These are phyloP conservation scores for Myotis yumanensis DNA, from an alignment of 2,113 vertebrate species.

Conservation along the genomic window DNA sequence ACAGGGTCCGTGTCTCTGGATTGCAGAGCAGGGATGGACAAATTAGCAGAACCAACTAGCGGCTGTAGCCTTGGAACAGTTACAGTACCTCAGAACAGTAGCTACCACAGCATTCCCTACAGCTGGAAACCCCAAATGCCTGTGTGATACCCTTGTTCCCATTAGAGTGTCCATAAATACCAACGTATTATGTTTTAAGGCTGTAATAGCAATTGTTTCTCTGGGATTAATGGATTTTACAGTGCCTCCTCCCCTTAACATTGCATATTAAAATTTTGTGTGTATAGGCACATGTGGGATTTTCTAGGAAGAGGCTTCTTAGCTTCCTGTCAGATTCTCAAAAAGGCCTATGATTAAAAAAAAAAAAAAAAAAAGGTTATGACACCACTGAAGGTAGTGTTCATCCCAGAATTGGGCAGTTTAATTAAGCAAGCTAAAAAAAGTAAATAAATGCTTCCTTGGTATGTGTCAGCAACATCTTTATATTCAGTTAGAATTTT, in stretches of 20 bases:
- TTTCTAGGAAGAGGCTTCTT: slow-evolving; percentile 1
- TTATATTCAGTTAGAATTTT: slow-evolving; percentile 41
- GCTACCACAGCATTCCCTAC: not conserved
- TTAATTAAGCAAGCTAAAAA: slow-evolving; percentile 27
- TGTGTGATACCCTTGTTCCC: not conserved
- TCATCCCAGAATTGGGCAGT: not conserved
- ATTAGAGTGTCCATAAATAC: not conserved
- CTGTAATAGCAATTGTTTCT: not conserved
- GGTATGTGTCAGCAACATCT: not conserved
- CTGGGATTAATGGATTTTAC: not conserved
- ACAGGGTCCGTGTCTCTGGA: not conserved
- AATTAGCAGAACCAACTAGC: not conserved
- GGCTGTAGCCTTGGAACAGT: not conserved
- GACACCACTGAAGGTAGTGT: not conserved
- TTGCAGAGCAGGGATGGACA: not conserved
- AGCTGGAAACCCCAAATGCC: not conserved
- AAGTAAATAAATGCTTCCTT: not conserved
- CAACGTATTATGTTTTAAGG: not conserved
- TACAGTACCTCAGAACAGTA: not conserved
- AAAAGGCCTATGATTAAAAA: not conserved
- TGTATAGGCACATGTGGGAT: not conserved
- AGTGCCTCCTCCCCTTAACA: not conserved
- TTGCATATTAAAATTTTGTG: slow-evolving; percentile 17
- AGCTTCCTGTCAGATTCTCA: slow-evolving; percentile 24
- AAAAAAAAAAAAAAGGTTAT: not conserved